phyloP scores from a whole-genome alignment of 64 coral and sea anemone genomes.

The Platygyra sinensis region DNA sequence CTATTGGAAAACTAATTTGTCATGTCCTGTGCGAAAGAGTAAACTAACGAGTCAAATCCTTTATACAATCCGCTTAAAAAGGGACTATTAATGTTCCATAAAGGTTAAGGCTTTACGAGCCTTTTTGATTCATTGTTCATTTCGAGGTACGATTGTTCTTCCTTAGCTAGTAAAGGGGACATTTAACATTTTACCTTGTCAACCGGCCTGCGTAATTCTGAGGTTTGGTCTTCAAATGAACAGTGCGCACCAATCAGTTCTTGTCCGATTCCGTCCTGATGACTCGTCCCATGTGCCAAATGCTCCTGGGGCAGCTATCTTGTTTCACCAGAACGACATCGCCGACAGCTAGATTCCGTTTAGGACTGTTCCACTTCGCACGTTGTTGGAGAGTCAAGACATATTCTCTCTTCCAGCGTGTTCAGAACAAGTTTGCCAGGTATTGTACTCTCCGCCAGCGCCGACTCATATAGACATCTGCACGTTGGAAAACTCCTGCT shows the following conservation, averaged over 20 bases:
- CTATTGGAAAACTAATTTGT: background rate
- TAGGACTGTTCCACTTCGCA: background rate
- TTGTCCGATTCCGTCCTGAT: background rate
- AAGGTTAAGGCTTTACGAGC: background rate
- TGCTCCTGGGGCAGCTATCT: background rate
- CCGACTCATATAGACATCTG: slow-evolving; percentile 16
- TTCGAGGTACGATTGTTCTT: background rate
- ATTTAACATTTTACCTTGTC: too few species aligned
- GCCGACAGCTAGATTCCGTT: background rate
- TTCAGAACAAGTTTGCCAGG: slow-evolving; percentile 15
- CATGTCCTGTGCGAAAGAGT: background rate
- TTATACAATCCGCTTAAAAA: too few species aligned
- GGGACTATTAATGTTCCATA: too few species aligned
- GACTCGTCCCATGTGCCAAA: slow-evolving; percentile 7
- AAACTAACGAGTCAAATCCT: too few species aligned
- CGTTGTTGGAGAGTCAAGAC: background rate
- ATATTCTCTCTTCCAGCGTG: slow-evolving; percentile 17
- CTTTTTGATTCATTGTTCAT: background rate
- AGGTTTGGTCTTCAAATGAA: slow-evolving; percentile 1
- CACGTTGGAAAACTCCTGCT: background rate
- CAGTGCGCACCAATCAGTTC: background rate
- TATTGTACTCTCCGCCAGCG: slow-evolving; percentile 5
- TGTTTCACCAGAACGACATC: background rate
- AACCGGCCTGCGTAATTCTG: background rate
- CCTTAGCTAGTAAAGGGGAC: background rate